phyloP scores from a whole-genome alignment of 2,888 invertebrate species.

The Cryptophagus acutangulus region DNA sequence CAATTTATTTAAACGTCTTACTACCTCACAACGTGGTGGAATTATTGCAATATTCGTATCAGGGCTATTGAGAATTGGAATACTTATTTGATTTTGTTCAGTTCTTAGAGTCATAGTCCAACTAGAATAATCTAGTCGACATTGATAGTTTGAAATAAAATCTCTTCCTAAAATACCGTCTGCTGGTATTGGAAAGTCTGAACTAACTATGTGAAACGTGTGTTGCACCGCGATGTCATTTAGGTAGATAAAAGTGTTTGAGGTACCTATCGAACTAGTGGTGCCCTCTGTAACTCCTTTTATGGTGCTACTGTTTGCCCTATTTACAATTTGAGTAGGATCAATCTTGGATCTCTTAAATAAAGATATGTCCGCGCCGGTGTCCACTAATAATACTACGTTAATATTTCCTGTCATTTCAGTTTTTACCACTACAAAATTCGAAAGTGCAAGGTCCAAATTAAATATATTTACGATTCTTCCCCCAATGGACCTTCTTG shows the following conservation, averaged over 20 bases:
- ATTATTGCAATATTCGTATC: too few species aligned
- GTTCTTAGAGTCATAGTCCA: slow-evolving; percentile 8
- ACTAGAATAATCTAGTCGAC: slow-evolving; percentile 3
- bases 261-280: slow-evolving; percentile 1
- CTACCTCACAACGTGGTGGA: slow-evolving; percentile 10
- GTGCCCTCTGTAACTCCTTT: slow-evolving; percentile 8
- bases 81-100: too few species aligned
- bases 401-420: slow-evolving; percentile 6
- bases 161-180: slow-evolving; percentile 10
- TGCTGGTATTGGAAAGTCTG: slow-evolving; percentile 8
- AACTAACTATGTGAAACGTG: slow-evolving; percentile 7
- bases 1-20: slow-evolving; percentile 3
- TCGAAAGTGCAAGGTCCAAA: slow-evolving; percentile 8
- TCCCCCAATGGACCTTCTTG: slow-evolving; percentile 1
- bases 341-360: slow-evolving; percentile 11
- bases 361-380: slow-evolving; percentile 10
- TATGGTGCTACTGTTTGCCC: slow-evolving; percentile 3
- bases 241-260: slow-evolving; percentile 6
- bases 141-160: slow-evolving; percentile 2
- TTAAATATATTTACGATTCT: too few species aligned
- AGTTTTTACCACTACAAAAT: slow-evolving; percentile 18
- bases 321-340: slow-evolving; percentile 3
- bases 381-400: slow-evolving; percentile 6
- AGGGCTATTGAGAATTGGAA: slow-evolving; percentile 6
- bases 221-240: slow-evolving; percentile 1